Evolutionary conservation across 2,888 invertebrate genomes (phyloP).

Genomic region (Andrena flavipes): DNA sequence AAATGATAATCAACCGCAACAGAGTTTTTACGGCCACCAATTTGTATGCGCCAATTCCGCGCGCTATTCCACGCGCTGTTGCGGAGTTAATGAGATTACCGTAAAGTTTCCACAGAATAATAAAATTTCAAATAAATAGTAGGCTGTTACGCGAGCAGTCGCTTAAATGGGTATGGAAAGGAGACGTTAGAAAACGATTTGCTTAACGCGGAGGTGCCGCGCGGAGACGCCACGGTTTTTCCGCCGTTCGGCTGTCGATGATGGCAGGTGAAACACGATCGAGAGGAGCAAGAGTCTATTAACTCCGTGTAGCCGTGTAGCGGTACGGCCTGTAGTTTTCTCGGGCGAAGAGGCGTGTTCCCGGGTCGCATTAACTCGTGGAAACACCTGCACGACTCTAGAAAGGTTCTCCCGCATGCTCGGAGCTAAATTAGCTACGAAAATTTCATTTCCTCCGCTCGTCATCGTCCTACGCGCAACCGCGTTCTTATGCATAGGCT

Average conservation of each 20-base stretch:
- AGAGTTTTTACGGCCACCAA: conserved; percentile 17
- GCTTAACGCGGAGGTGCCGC: conserved; percentile 5
- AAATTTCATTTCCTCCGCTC: conserved; percentile 76
- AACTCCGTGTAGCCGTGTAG: conserved; percentile 17
- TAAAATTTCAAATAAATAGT: conserved; percentile 32
- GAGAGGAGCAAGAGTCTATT: conserved; percentile 15
- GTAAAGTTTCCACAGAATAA: conserved; percentile 30
- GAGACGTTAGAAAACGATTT: conserved; percentile 24
- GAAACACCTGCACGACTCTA: conserved; percentile 74
- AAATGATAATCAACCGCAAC: conserved; percentile 35
- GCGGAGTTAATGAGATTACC: conserved; percentile 62
- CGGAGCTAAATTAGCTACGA: conserved; percentile 79
- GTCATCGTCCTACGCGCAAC: conserved; percentile 52
- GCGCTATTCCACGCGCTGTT: conserved; percentile 45
- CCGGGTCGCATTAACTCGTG: conserved; percentile 62
- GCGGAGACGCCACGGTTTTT: background rate
- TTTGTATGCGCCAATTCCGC: conserved; percentile 21
- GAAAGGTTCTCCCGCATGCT: conserved; percentile 75
- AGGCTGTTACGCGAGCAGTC: background rate
- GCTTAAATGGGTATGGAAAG: conserved; percentile 25
- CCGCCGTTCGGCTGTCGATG: background rate
- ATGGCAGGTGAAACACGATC: conserved; percentile 7
- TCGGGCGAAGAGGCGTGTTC: conserved; percentile 49
- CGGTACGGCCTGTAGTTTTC: conserved; percentile 34
- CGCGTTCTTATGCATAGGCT: conserved; percentile 39